These are phyloP conservation scores for Tachysurus vachellii DNA, from an alignment of 2,113 vertebrate species.

Conservation along the genomic window DNA sequence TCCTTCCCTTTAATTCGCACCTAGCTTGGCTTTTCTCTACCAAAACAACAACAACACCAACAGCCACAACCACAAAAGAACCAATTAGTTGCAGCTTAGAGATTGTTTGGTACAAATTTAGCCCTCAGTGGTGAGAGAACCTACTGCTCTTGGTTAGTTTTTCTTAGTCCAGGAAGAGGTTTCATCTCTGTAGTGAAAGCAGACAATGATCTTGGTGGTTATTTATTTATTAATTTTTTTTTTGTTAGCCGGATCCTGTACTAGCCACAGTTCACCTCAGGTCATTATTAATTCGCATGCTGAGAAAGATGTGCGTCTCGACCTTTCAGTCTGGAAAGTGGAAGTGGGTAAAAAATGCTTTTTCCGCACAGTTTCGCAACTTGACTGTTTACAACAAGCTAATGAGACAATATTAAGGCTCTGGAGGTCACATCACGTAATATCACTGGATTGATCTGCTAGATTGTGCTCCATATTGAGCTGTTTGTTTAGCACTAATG, in stretches of 20 bases:
- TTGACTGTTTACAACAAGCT: slow-evolving; percentile 66
- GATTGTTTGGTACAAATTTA: neutral
- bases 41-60: neutral
- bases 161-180: neutral
- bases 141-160: neutral
- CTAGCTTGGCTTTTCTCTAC: neutral
- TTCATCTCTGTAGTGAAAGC: neutral
- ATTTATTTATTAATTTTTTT: neutral
- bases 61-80: neutral
- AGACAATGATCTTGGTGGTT: neutral
- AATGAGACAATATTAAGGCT: slow-evolving; percentile 63
- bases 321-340: slow-evolving; percentile 8
- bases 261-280: slow-evolving; percentile 10
- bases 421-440: slow-evolving; percentile 2
- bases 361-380: slow-evolving; percentile 66
- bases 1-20: neutral
- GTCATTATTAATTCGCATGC: slow-evolving; percentile 8
- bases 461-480: neutral
- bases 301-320: slow-evolving; percentile 10
- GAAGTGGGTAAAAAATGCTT: slow-evolving; percentile 44
- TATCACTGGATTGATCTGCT: neutral
- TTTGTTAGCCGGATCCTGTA: neutral
- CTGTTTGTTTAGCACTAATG: neutral
- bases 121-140: neutral
- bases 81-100: neutral